Percentiles rank a stretch among this genome's conserved stretches.
These are phyloP conservation scores for Chrysopilus asiliformis DNA, from an alignment of 2,888 invertebrate species.

Conservation along the genomic window DNA sequence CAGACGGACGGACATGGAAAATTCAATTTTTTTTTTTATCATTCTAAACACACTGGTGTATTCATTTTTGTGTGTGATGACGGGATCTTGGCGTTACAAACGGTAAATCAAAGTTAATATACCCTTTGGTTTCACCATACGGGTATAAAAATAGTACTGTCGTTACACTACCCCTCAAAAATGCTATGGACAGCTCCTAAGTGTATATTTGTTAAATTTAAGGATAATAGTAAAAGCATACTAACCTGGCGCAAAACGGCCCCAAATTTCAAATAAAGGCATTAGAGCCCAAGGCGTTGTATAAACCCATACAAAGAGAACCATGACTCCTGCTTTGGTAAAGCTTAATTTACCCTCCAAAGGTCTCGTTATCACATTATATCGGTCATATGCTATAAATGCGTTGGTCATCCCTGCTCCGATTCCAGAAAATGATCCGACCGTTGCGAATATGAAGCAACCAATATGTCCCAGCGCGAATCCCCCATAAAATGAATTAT, in stretches of 20 bases:
- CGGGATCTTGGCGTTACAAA: too few relatives aligned
- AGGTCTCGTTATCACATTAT: slow-evolving; percentile 63
- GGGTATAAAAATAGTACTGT: too few relatives aligned
- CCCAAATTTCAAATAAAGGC: slow-evolving; percentile 71
- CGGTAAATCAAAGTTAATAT: too few relatives aligned
- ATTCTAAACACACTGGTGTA: too few relatives aligned
- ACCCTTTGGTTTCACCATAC: too few relatives aligned
- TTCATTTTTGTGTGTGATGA: too few relatives aligned
- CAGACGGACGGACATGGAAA: too few relatives aligned
- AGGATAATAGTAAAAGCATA: too few relatives aligned
- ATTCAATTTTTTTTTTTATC: too few relatives aligned
- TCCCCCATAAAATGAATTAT: slow-evolving; percentile 65
- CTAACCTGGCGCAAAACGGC: slow-evolving; percentile 58
- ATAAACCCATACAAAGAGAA: slow-evolving; percentile 60
- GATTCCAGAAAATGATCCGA: slow-evolving; percentile 65
- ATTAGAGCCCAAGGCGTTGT: slow-evolving; percentile 66
- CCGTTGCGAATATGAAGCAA: slow-evolving; percentile 61
- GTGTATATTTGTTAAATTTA: too few relatives aligned
- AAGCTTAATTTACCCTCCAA: slow-evolving; percentile 65
- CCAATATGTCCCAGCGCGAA: slow-evolving; percentile 58
- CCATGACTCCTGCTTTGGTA: slow-evolving; percentile 62
- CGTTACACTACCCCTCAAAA: too few relatives aligned
- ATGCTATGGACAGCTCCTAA: too few relatives aligned
- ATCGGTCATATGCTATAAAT: slow-evolving; percentile 70
- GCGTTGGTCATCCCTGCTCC: slow-evolving; percentile 71